phyloP scores from a whole-genome alignment of 2,888 invertebrate genomes.

The Cryptocephalus primarius region DNA sequence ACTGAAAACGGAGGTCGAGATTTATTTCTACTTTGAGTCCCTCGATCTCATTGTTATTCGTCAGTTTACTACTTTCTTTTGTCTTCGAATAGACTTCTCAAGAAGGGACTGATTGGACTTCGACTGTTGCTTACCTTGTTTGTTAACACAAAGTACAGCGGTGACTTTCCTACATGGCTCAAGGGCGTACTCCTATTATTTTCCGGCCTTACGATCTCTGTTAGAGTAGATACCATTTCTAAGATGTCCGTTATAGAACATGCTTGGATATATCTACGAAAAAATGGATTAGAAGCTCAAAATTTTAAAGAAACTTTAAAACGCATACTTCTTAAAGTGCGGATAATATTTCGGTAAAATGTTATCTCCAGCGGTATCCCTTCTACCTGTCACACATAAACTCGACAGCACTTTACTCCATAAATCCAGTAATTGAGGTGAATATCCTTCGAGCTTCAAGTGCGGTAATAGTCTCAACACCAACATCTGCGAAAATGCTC shows the following conservation, averaged over 20 bases:
- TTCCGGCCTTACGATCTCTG: slow-evolving; percentile 28
- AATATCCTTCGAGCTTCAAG: slow-evolving; percentile 39
- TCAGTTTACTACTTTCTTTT: too few species aligned
- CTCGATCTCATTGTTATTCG: too few species aligned
- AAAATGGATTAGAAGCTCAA: slow-evolving; percentile 1
- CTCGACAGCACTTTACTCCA: slow-evolving; percentile 52
- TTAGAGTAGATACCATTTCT: slow-evolving; percentile 29
- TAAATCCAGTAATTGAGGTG: slow-evolving; percentile 41
- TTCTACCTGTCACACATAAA: slow-evolving; percentile 45
- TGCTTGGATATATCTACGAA: slow-evolving; percentile 30
- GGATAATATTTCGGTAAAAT: slow-evolving; percentile 45
- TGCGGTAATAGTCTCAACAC: slow-evolving; percentile 56
- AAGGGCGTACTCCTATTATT: slow-evolving; percentile 32
- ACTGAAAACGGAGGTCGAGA: slow-evolving; percentile 31
- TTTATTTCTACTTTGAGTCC: not conserved
- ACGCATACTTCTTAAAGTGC: slow-evolving; percentile 46
- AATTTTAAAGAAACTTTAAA: not conserved
- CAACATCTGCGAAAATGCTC: slow-evolving; percentile 43
- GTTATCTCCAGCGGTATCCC: slow-evolving; percentile 43
- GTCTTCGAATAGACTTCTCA: too few species aligned
- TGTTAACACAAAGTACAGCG: slow-evolving; percentile 37
- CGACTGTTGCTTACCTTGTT: slow-evolving; percentile 37
- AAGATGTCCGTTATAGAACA: slow-evolving; percentile 30
- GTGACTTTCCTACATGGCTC: slow-evolving; percentile 32
- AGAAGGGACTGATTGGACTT: too few species aligned